Evolutionary conservation across 2,888 invertebrate species (phyloP).

Genomic region (Cetonia aurata): DNA sequence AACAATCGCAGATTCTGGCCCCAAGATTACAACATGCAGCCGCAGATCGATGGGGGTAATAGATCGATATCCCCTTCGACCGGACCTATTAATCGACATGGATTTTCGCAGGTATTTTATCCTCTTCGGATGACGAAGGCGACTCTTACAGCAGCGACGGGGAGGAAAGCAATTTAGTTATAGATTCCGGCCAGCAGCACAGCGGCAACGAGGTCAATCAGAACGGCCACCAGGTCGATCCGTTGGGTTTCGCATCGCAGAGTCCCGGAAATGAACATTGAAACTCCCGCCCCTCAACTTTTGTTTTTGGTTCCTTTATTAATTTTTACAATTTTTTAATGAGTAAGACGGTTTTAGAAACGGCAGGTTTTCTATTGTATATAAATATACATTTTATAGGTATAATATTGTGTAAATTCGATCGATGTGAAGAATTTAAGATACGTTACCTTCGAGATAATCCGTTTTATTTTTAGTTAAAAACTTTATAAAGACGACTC

Average conservation of each 20-base stretch:
- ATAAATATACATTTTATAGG: too few species aligned
- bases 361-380: background rate
- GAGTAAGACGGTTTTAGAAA: background rate
- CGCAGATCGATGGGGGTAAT: constrained; percentile 74
- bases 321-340: constrained; percentile 9
- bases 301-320: background rate
- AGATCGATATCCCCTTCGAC: background rate
- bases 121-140: constrained; percentile 74
- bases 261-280: constrained; percentile 54
- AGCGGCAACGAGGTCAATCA: constrained; percentile 61
- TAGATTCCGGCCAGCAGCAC: constrained; percentile 62
- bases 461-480: too few species aligned
- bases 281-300: background rate
- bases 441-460: too few species aligned
- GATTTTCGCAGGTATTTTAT: constrained; percentile 73
- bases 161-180: constrained; percentile 69
- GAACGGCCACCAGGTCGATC: constrained; percentile 61
- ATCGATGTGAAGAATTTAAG: too few species aligned
- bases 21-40: constrained; percentile 73
- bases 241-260: constrained; percentile 55
- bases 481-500: too few species aligned
- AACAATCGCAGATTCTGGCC: constrained; percentile 82
- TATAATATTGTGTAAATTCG: too few species aligned
- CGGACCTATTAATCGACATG: too few species aligned
- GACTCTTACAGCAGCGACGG: constrained; percentile 72